Conservation (phyloP, 2,113 vertebrate species). For the Etia nguti region DNA sequence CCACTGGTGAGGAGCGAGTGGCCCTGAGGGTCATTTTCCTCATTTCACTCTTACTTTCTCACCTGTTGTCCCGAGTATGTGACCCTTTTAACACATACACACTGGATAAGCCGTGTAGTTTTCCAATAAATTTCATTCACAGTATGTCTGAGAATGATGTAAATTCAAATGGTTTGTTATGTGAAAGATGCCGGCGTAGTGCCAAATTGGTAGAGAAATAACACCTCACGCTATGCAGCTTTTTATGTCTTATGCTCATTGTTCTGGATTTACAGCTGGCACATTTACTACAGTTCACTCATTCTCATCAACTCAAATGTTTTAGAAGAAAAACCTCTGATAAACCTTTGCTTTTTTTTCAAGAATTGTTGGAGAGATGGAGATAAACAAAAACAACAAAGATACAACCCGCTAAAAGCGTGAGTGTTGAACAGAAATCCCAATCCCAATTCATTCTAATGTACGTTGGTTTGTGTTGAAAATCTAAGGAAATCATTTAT, state of each 20-base stretch:
- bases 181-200: not conserved
- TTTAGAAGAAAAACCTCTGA: not conserved
- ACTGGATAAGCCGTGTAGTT: not conserved
- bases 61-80: not conserved
- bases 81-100: not conserved
- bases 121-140: not conserved
- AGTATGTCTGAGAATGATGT: not conserved
- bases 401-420: not conserved
- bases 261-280: not conserved
- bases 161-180: not conserved
- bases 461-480: not conserved
- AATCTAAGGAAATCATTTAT: not conserved
- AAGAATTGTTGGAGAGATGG: not conserved
- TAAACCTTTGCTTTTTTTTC: not conserved
- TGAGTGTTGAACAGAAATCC: not conserved
- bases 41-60: not conserved
- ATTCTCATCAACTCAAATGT: not conserved
- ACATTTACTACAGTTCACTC: not conserved
- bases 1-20: not conserved
- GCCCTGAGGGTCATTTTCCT: not conserved
- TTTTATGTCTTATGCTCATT: not conserved
- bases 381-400: not conserved
- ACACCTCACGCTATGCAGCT: not conserved
- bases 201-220: not conserved
- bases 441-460: not conserved